phyloP scores from a whole-genome alignment of 2,888 invertebrate genomes.

The Danaus chrysippus region DNA sequence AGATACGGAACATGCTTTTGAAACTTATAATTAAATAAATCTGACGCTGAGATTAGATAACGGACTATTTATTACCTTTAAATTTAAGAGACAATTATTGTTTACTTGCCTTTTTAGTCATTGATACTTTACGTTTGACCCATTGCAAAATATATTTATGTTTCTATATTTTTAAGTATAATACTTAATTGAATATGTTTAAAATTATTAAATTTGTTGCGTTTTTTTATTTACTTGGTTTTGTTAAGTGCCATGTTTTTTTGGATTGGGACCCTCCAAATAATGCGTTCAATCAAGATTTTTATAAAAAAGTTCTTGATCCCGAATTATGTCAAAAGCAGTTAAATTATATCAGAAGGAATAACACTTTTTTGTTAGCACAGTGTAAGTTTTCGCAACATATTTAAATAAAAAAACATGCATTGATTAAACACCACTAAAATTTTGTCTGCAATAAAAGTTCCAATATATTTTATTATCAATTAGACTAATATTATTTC shows the following conservation, averaged over 20 bases:
- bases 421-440: not conserved
- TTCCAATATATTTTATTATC: not conserved
- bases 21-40: too few species aligned
- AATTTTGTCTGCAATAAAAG: not conserved
- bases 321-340: conserved; percentile 49
- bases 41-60: too few species aligned
- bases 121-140: too few species aligned
- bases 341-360: conserved; percentile 41
- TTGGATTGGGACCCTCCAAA: conserved; percentile 6
- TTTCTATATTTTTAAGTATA: too few species aligned
- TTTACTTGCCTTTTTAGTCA: too few species aligned
- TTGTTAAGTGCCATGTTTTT: not conserved
- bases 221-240: not conserved
- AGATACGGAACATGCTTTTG: too few species aligned
- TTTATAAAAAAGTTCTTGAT: conserved; percentile 51
- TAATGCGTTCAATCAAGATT: conserved; percentile 40
- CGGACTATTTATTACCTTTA: too few species aligned
- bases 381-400: conserved; percentile 46
- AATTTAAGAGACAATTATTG: too few species aligned
- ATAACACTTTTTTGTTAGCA: conserved; percentile 38
- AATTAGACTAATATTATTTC: conserved; percentile 31
- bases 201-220: not conserved
- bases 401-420: conserved; percentile 27
- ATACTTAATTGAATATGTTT: not conserved
- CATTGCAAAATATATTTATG: too few species aligned